A percentile compares a stretch with the other conserved stretches of the same genome.
These are phyloP conservation scores for Aquatica leii DNA, from an alignment of 2,888 invertebrate species.

Conservation along the genomic window DNA sequence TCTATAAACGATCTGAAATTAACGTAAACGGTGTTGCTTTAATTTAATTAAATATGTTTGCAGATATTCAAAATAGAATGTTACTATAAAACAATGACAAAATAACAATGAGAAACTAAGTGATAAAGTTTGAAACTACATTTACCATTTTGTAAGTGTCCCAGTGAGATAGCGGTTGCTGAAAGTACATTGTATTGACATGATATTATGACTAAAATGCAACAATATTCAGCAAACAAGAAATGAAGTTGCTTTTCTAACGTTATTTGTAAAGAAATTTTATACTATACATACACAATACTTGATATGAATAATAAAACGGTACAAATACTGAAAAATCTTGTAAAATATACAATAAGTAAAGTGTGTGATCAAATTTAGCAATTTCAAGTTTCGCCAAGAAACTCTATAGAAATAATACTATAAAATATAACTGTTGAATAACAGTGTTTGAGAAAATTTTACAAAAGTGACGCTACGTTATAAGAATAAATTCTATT, in stretches of 20 bases:
- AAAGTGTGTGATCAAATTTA: slow-evolving; percentile 12
- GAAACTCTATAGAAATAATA: neutral
- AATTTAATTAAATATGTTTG: no score
- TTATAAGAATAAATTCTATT: no score
- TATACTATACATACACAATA: slow-evolving; percentile 8
- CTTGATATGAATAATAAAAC: slow-evolving; percentile 27
- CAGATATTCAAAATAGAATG: neutral
- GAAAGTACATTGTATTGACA: slow-evolving; percentile 21
- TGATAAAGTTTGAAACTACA: slow-evolving; percentile 27
- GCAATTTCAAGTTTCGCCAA: slow-evolving; percentile 6
- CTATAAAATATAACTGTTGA: neutral
- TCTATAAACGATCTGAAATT: neutral
- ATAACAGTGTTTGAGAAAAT: neutral
- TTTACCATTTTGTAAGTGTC: slow-evolving; percentile 25
- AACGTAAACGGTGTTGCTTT: no score
- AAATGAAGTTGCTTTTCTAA: slow-evolving; percentile 16
- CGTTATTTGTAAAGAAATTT: slow-evolving; percentile 11
- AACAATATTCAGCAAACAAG: slow-evolving; percentile 16
- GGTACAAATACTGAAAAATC: slow-evolving; percentile 9
- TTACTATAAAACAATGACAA: neutral
- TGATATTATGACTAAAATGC: slow-evolving; percentile 19
- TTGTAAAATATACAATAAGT: slow-evolving; percentile 5
- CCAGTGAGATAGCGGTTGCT: slow-evolving; percentile 15
- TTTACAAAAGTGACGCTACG: neutral
- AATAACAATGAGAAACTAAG: slow-evolving; percentile 21